phyloP scores from a whole-genome alignment of 2,888 invertebrate species.

The Drosophila recens region DNA sequence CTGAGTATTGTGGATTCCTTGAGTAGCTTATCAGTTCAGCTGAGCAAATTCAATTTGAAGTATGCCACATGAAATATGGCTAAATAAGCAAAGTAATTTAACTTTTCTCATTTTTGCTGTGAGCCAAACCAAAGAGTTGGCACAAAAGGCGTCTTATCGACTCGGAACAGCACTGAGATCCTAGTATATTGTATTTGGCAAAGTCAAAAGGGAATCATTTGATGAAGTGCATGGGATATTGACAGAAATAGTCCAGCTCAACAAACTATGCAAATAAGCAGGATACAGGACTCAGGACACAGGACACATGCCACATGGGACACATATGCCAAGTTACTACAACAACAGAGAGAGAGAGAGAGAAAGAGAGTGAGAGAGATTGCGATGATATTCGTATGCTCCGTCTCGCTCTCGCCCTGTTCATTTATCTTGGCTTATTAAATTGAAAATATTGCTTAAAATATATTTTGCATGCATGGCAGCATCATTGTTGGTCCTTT shows the following conservation, averaged over 20 bases:
- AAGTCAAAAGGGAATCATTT: constrained; percentile 52
- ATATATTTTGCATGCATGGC: constrained; percentile 58
- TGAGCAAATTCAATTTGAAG: constrained; percentile 40
- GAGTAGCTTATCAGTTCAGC: constrained; percentile 37
- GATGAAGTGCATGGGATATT: constrained; percentile 79
- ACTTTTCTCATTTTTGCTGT: constrained; percentile 67
- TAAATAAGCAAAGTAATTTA: constrained; percentile 76
- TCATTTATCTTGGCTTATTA: constrained; percentile 82
- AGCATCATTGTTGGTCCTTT: constrained; percentile 62
- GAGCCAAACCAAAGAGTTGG: constrained; percentile 51
- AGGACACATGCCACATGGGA: constrained; percentile 36
- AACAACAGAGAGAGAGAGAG: background rate
- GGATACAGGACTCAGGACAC: constrained; percentile 37
- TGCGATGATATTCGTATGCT: background rate
- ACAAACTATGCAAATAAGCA: constrained; percentile 77
- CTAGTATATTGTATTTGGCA: constrained; percentile 3
- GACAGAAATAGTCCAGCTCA: constrained; percentile 58
- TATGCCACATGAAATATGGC: constrained; percentile 36
- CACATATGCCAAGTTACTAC: constrained; percentile 53
- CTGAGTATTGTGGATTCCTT: constrained; percentile 10
- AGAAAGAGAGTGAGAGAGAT: constrained; percentile 3
- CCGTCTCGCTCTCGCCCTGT: constrained; percentile 19
- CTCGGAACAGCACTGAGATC: constrained; percentile 22
- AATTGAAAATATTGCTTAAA: constrained; percentile 78
- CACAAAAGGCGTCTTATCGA: constrained; percentile 67